Conservation (phyloP, 2,888 invertebrate genomes). For the Sphaerophoria rueppellii region DNA sequence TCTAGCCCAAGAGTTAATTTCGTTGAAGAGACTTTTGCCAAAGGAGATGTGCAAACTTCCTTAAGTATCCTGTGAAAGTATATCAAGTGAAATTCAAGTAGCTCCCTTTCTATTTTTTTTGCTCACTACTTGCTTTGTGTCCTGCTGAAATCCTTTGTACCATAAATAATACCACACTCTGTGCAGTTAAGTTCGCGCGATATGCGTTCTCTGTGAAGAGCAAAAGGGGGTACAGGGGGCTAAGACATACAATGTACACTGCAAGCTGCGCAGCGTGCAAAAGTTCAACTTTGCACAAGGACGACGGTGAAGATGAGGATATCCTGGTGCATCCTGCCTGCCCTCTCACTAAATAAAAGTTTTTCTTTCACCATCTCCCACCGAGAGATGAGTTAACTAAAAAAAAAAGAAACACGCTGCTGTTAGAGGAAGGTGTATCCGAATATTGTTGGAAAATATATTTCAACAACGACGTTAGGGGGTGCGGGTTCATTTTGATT, state of each 20-base stretch:
- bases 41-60: conserved; percentile 66
- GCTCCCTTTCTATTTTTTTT: conserved; percentile 22
- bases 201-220: conserved; percentile 39
- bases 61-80: conserved; percentile 65
- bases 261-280: conserved; percentile 8
- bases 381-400: conserved; percentile 46
- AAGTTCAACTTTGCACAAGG: conserved; percentile 55
- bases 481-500: conserved; percentile 68
- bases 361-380: conserved; percentile 41
- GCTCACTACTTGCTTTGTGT: conserved; percentile 33
- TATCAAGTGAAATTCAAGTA: conserved; percentile 62
- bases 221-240: conserved; percentile 36
- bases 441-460: conserved; percentile 1
- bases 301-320: too few species aligned
- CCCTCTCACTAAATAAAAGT: conserved; percentile 22
- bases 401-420: background rate
- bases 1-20: conserved; percentile 66
- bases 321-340: conserved; percentile 42
- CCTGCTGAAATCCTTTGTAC: conserved; percentile 61
- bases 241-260: background rate
- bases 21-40: conserved; percentile 59
- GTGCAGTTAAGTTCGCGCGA: conserved; percentile 59
- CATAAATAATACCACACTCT: conserved; percentile 71
- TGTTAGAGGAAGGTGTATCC: background rate
- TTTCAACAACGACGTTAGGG: background rate